A percentile compares a stretch with the other conserved stretches of the same genome.
These are phyloP conservation scores for Zaprionus obscuricornis DNA, from an alignment of 2,888 invertebrate species.

Conservation along the genomic window DNA sequence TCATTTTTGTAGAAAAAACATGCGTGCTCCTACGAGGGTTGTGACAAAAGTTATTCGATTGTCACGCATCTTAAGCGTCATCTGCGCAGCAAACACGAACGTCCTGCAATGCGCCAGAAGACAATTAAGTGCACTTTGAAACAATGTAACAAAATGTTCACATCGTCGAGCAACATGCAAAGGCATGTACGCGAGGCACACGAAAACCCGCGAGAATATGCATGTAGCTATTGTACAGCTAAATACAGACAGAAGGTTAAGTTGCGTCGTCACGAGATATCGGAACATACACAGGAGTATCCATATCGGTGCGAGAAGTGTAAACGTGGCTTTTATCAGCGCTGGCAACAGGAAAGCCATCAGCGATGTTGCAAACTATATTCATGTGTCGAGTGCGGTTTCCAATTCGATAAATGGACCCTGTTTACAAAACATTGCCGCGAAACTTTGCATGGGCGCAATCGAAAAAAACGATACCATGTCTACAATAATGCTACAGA, in stretches of 20 bases:
- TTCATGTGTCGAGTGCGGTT: constrained; percentile 84
- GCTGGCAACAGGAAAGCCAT: constrained; percentile 84
- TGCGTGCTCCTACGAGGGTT: constrained; percentile 85
- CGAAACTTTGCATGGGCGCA: constrained; percentile 81
- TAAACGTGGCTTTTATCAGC: constrained; percentile 84
- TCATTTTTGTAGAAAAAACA: constrained; percentile 84
- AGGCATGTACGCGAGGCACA: constrained; percentile 85
- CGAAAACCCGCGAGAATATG: constrained; percentile 83
- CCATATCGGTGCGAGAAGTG: constrained; percentile 85
- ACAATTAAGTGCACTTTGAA: constrained; percentile 69
- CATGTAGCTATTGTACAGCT: constrained; percentile 84
- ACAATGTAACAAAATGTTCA: constrained; percentile 84
- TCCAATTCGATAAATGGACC: constrained; percentile 76
- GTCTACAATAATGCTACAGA: constrained; percentile 85
- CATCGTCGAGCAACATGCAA: constrained; percentile 85
- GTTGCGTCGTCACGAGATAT: constrained; percentile 85
- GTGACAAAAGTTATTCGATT: constrained; percentile 86
- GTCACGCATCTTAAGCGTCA: constrained; percentile 87
- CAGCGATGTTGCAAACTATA: constrained; percentile 74
- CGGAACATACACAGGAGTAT: constrained; percentile 84
- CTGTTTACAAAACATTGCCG: constrained; percentile 73
- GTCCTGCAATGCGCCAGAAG: constrained; percentile 51
- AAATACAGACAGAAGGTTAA: constrained; percentile 86
- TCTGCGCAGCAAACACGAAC: constrained; percentile 84
- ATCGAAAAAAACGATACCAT: constrained; percentile 84